Base-by-base conservation (phyloP, 2,888 invertebrate genomes). In the Tipula helvola region DNA sequence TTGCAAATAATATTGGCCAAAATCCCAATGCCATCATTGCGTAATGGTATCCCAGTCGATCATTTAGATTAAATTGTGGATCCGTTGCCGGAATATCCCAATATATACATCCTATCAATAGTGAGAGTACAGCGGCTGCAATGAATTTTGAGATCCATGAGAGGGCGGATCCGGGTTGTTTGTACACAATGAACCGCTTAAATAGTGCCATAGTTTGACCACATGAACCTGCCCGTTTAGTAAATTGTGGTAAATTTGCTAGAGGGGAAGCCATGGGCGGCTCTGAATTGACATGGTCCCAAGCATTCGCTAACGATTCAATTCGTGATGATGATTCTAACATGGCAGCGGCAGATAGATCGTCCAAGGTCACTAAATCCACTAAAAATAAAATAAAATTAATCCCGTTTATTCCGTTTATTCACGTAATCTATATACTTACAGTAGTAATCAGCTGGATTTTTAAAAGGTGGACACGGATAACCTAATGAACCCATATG, bases 361-460 rank as follows among this genome's bases (percentile, higher is more conserved):
- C 97, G 90, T 98, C 98, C 89, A 98, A 91, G 0, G 98, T 98
- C 28, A 98, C 98, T 89, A 98, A 92, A 91, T 98, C 98, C 92
- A 98, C 98, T 98, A 91, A 1, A 93, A 92, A 87, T 10, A 42
- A 52, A 87, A 84, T 42, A 86, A 8, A 44, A 71, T 87, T 44
- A 87, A 44, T 52, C 36, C 52, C 42, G 28, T 39, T 5, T 39
- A 39, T 83, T 83, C 36, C 85, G 47, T 18, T 39, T 85, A 84
- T 28, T 57, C 44, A 86, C 87, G 36, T 13, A 36, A 16, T 57
- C 12, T 28, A 2, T 87, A 47, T 87, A 93, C 96, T 95, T 92
- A 97, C 97, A 93, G 91, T 98, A 98, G 91, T 98, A 98, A 92
- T 98, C 98, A 0, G 98, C 97, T 86, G 98, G 98, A 90, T 98